Percentiles rank a stretch among this genome's conserved stretches.
phyloP scores from a whole-genome alignment of 2,797 vertebrate genomes.

The Etheostoma nigrum region DNA sequence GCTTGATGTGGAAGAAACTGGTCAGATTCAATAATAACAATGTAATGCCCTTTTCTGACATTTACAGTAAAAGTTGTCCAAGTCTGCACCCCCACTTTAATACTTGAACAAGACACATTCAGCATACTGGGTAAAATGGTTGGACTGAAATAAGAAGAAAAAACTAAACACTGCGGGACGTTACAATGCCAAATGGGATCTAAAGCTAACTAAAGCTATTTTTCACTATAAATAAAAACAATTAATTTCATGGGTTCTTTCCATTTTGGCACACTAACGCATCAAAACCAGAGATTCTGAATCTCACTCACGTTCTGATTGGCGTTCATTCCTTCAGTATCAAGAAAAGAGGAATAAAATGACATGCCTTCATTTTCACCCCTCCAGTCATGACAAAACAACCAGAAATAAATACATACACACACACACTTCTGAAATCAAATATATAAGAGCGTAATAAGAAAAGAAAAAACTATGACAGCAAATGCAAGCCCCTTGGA shows the following conservation, averaged over 20 bases:
- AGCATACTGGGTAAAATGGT: slow-evolving; percentile 76
- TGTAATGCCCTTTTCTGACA: slow-evolving; percentile 77
- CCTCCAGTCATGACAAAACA: slow-evolving; percentile 80
- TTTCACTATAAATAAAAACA: slow-evolving; percentile 82
- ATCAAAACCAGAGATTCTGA: slow-evolving; percentile 79
- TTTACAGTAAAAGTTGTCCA: slow-evolving; percentile 51
- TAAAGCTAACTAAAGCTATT: slow-evolving; percentile 73
- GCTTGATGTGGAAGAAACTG: slow-evolving; percentile 18
- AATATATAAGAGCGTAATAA: slow-evolving; percentile 82
- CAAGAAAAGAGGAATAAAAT: slow-evolving; percentile 73
- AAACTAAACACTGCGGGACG: slow-evolving; percentile 72
- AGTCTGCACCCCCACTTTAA: slow-evolving; percentile 34
- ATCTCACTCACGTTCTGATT: slow-evolving; percentile 71
- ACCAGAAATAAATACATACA: slow-evolving; percentile 90
- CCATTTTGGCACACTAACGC: slow-evolving; percentile 84
- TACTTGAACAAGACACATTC: slow-evolving; percentile 69
- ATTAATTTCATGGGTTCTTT: slow-evolving; percentile 75
- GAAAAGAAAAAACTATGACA: slow-evolving; percentile 71
- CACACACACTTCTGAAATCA: slow-evolving; percentile 84
- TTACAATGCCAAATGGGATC: slow-evolving; percentile 71
- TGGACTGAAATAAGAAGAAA: slow-evolving; percentile 59
- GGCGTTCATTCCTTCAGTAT: slow-evolving; percentile 80
- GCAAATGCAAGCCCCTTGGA: slow-evolving; percentile 82
- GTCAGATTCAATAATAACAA: slow-evolving; percentile 52
- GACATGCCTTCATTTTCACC: slow-evolving; percentile 75